Conservation (phyloP, 2,113 vertebrate species). For the Oryzias woworae region DNA sequence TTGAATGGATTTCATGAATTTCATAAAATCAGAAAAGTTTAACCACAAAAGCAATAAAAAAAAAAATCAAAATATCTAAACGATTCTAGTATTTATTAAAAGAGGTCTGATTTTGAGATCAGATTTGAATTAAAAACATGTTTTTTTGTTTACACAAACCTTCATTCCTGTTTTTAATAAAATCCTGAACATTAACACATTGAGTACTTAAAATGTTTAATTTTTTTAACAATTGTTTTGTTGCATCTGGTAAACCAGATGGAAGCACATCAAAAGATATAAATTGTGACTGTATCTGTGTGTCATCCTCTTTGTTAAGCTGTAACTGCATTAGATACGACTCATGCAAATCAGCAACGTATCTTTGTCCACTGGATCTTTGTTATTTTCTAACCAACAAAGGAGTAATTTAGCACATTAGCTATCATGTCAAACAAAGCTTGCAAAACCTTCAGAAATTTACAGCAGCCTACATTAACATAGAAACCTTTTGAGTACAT, state of each 20-base stretch:
- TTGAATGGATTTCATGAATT: no score
- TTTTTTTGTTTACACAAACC: background rate
- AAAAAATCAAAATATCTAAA: no score
- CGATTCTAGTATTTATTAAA: no score
- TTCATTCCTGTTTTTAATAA: background rate
- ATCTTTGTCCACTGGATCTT: constrained; percentile 47
- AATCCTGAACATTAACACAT: background rate
- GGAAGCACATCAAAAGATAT: constrained; percentile 8
- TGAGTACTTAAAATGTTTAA: background rate
- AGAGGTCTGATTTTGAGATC: no score
- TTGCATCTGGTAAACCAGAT: background rate
- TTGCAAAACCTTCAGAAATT: constrained; percentile 18
- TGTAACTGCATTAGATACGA: constrained; percentile 62
- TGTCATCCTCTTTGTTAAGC: constrained; percentile 49
- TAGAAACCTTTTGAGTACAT: constrained; percentile 35
- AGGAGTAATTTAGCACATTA: constrained; percentile 52
- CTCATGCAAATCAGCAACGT: constrained; percentile 31
- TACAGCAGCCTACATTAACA: constrained; percentile 44
- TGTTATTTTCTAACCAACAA: constrained; percentile 44
- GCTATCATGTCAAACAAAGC: constrained; percentile 34
- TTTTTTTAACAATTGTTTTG: background rate
- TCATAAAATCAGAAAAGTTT: no score
- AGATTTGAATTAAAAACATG: no score
- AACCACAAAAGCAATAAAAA: no score
- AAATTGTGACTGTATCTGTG: constrained; percentile 32